Base-by-base conservation (phyloP, 2,888 invertebrate species). In the Itoplectis maculator region DNA sequence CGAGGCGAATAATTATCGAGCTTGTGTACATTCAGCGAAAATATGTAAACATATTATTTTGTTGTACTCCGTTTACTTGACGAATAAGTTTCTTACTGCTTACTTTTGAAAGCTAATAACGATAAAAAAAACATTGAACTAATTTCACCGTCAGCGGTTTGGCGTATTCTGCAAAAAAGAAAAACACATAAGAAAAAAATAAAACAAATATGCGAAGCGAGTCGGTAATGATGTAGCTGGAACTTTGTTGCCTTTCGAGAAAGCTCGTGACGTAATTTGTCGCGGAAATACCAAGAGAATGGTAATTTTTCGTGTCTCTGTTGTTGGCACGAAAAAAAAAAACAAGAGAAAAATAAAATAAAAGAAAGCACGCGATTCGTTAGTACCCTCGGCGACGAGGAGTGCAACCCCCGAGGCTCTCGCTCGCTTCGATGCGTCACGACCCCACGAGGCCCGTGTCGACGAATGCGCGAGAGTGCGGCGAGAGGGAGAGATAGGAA, bases 321-420 rank as follows among this genome's bases (percentile, higher is more conserved):
- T 68, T 51, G 66, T 37, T 49, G 35, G 15, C 5, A 59, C 2
- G 29, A 23, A 15, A 20, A 59, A 20, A 18, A 61, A 29, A 5
- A 2, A 29, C 5, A 29, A 29, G 5, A 29, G 2, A 29, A 29
- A 29, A 29, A 29, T 29, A 29, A 29, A 29, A 29, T 5, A 5
- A 29, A 29, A 29, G 29, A 29, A 69, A 20, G 47, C 42, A 59
- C 29, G 49, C 23, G 54, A 49, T 56, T 81, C 63, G 70, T 81
- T 69, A 70, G 68, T 56, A 51, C 13, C 20, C 35, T 73, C 61
- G 59, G 63, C 51, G 20, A 40, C 45, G 45, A 68, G 54, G 54
- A 70, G 65, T 47, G 61, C 59, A 35, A 20, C 37, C 61, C 65
- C 23, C 49, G 11, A 35, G 61, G 11, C 15, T 49, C 35, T 47